Base-by-base conservation (phyloP, 2,888 invertebrate species). In the Chirona hameri region DNA sequence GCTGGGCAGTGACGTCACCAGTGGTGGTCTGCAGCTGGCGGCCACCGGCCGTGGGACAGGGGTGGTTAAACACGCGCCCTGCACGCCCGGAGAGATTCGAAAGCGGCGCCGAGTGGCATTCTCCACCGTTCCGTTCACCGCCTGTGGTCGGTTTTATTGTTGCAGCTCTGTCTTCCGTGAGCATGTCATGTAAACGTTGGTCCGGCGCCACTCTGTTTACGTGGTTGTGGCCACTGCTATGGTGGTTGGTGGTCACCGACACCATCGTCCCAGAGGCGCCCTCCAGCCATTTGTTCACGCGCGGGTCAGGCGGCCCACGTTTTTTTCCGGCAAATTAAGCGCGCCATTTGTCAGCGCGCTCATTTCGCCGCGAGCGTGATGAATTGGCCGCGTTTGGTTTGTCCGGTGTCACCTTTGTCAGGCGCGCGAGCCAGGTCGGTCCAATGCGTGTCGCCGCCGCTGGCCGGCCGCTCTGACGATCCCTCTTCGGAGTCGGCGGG, bases 341-440 rank as follows among this genome's bases (percentile, higher is more conserved):
- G 46, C 21, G 24, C 12, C 76, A 12, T 76, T 76, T 76, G 76
- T 76, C 46, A 39, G 39, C 39, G 46, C 24, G 39, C 76, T 76
- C 76, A 76, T 76, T 76, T 76, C 39, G 76, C 21, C 76, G 39
- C 4, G 21, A 24, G 10, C 46, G 76, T 76, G 76, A 76, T 46
- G 76, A 21, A 76, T 76, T 46, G 39, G 76, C 10, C 76, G 76
- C 76, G 27, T 46, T 76, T 76, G 46, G 76, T 76, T 76, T 76
- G 76, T 24, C 39, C 76, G 46, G 39, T 46, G 76, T 46, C 76
- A 76, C 76, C 76, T 76, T 46, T 76, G 76, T 76, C 18, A 46
- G 76, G 39, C 18, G 15, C 65, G n/a, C n/a, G 65, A 27, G 65
- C 52, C 52, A 27, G 65, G 65, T 24, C 65, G n/a, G n/a, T 27